Conservation (phyloP, 2,888 invertebrate genomes). For the Dryadula phaetusa region DNA sequence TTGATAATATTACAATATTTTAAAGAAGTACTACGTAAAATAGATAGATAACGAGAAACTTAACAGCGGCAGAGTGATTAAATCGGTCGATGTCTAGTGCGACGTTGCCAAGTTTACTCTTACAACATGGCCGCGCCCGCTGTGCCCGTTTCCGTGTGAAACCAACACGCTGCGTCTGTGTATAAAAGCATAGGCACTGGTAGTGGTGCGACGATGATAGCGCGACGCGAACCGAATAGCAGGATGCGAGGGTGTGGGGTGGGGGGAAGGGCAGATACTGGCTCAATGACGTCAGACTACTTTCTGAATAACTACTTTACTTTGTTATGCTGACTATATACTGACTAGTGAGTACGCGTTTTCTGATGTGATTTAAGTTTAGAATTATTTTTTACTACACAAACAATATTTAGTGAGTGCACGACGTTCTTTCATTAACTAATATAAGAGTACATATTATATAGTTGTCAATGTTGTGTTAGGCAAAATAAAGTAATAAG, state of each 20-base stretch:
- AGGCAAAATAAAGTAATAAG: neutral
- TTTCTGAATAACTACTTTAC: slow-evolving; percentile 68
- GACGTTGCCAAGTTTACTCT: slow-evolving; percentile 82
- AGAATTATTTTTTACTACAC: neutral
- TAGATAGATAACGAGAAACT: slow-evolving; percentile 57
- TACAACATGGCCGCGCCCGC: slow-evolving; percentile 82
- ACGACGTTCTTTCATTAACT: neutral
- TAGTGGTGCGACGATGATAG: slow-evolving; percentile 51
- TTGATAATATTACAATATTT: slow-evolving; percentile 11
- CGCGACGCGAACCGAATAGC: slow-evolving; percentile 58
- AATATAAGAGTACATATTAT: no score
- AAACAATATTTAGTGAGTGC: neutral
- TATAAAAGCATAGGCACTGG: slow-evolving; percentile 55
- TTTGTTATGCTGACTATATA: slow-evolving; percentile 43
- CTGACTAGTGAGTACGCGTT: slow-evolving; percentile 30
- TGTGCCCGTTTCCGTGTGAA: slow-evolving; percentile 84
- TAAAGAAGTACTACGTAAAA: slow-evolving; percentile 33
- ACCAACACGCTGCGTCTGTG: slow-evolving; percentile 77
- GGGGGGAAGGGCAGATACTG: slow-evolving; percentile 61
- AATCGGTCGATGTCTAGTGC: slow-evolving; percentile 83
- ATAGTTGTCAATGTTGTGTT: neutral
- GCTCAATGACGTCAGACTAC: slow-evolving; percentile 77
- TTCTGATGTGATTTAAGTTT: slow-evolving; percentile 14
- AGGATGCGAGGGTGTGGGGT: slow-evolving; percentile 52
- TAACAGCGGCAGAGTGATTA: slow-evolving; percentile 67